A percentile compares a stretch with the other conserved stretches of the same genome.
phyloP scores from a whole-genome alignment of 1,140 invertebrate genomes.

The Stegodyphus mimosarum region DNA sequence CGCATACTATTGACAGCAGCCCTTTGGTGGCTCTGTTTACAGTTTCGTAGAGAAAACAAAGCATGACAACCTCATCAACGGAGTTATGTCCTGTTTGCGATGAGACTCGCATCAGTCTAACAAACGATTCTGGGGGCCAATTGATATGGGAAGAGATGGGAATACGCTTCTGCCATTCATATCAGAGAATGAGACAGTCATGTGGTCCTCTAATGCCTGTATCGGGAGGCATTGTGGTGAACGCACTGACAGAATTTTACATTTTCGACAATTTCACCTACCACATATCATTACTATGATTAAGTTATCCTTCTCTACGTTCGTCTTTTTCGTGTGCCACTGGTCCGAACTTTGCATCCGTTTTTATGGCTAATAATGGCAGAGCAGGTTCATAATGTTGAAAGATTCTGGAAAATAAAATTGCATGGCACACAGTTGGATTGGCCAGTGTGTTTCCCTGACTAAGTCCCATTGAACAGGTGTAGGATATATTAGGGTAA shows the following conservation, averaged over 20 bases:
- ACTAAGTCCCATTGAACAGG: too few relatives aligned
- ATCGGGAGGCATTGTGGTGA: background rate
- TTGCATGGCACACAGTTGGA: too few relatives aligned
- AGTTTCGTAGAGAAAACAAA: background rate
- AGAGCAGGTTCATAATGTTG: too few relatives aligned
- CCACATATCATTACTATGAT: too few relatives aligned
- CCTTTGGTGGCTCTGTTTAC: background rate
- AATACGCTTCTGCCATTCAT: background rate
- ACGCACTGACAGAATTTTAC: background rate
- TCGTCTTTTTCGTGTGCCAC: too few relatives aligned
- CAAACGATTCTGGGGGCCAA: background rate
- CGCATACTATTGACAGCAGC: background rate
- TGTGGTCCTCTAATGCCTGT: background rate
- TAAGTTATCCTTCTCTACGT: too few relatives aligned
- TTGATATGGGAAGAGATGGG: background rate
- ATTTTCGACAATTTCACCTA: background rate
- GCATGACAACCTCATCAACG: background rate
- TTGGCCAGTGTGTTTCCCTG: too few relatives aligned
- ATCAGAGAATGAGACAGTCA: background rate
- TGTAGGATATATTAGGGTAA: too few relatives aligned
- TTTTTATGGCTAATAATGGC: too few relatives aligned
- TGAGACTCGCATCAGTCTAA: background rate
- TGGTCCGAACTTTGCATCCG: too few relatives aligned
- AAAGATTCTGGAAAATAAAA: too few relatives aligned
- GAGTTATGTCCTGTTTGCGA: background rate